Evolutionary conservation across 2,888 invertebrate species (phyloP), one percentile per base, ranked within the genome.

Genomic region (Gymnocheta viridis): DNA sequence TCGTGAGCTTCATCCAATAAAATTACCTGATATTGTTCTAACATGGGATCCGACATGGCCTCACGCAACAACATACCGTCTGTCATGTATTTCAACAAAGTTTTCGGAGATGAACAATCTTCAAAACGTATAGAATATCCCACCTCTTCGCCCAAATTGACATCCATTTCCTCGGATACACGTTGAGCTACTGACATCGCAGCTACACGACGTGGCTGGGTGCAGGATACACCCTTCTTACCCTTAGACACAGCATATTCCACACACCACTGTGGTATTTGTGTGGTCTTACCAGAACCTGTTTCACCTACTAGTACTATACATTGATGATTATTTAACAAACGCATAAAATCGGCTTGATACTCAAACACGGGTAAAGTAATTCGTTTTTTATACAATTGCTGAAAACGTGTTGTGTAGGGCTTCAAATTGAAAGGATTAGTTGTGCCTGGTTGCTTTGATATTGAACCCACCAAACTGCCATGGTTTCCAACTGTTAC

Each of bases 101-200:
- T 99, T 90, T 96, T 97, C 0, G 96, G 94, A 1, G 98, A 98
- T 2, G 99, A 98, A 90, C 99, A 99, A 93, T 99, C 99, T 92
- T 99, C 99, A 90, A 99, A 99, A 94, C 99, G 96, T 90, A 99
- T 99, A 90, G 98, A 97, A 91, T 98, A 98, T 82, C 98, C 98
- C 24, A 98, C 98, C 93, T 98, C 97, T 89, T 97, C 96, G 0
- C 96, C 96, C 6, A 99, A 92, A 6, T 95, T 95, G 0, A 99
- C 99, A 91, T 99, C 99, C 99, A 99, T 99, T 93, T 99, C 99
- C 90, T 99, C 99, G 0, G 99, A 98, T 0, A 99, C 99, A 91
- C 99, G 94, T 90, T 99, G 98, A 0, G 99, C 99, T 0, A 99
- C 99, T 0, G 98, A 98, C 99, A 99, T 99, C 6, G 99, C 99